Conservation (phyloP, 2,113 vertebrate species). For the Ancistrus triradiatus region DNA sequence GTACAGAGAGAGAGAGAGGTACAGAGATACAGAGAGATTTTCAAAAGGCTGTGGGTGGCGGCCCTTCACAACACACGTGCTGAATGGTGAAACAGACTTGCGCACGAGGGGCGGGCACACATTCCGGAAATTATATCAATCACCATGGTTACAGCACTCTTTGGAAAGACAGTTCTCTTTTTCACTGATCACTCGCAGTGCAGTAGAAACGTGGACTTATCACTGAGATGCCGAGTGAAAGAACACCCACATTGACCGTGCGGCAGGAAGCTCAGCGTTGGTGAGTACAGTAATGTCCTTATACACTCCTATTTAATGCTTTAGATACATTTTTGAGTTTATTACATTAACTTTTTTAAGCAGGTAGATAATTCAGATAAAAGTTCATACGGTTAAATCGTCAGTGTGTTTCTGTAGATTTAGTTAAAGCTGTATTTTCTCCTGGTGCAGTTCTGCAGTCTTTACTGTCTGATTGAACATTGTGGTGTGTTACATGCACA, state of each 20-base stretch:
- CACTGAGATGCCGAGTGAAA: conserved; percentile 38
- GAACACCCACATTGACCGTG: conserved; percentile 18
- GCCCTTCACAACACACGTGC: not conserved
- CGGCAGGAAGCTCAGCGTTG: conserved; percentile 13
- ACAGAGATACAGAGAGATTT: too few species aligned
- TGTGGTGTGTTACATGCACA: too few species aligned
- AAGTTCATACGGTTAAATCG: too few species aligned
- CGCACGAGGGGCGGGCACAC: conserved; percentile 23
- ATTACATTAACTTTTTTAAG: too few species aligned
- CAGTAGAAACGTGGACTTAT: conserved; percentile 29
- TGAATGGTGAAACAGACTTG: conserved; percentile 1
- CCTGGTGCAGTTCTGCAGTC: not conserved
- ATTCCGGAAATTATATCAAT: conserved; percentile 68
- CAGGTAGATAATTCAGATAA: too few species aligned
- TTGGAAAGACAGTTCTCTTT: conserved; percentile 50
- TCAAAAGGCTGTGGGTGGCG: too few species aligned
- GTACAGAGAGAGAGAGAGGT: too few species aligned
- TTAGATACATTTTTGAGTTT: not conserved
- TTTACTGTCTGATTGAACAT: too few species aligned
- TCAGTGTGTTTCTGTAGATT: too few species aligned
- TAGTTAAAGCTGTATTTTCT: too few species aligned
- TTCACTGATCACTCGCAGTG: conserved; percentile 36
- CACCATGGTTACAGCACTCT: conserved; percentile 56
- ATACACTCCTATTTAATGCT: too few species aligned
- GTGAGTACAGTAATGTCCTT: too few species aligned